Evolutionary conservation across 2,113 vertebrate species (phyloP).

Genomic region (Chiloscyllium plagiosum): DNA sequence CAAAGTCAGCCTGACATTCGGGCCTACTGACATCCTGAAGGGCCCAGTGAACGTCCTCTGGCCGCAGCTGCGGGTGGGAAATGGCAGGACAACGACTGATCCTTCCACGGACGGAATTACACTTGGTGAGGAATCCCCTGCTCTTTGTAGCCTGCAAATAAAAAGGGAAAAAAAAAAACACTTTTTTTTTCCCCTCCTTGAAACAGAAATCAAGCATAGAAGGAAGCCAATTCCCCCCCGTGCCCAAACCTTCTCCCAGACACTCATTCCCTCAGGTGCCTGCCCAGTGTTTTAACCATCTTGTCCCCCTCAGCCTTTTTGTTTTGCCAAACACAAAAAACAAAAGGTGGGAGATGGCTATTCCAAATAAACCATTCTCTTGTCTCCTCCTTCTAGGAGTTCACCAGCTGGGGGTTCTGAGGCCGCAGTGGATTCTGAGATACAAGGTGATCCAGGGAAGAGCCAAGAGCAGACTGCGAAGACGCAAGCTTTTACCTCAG

Average conservation of each 20-base stretch:
- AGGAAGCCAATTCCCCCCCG: not conserved
- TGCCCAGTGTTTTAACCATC: not conserved
- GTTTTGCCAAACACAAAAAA: no score
- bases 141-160: constrained; percentile 74
- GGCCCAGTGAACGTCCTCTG: no score
- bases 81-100: constrained; percentile 16
- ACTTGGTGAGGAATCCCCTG: constrained; percentile 80
- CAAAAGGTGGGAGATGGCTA: not conserved
- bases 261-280: not conserved
- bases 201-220: not conserved
- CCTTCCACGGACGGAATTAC: constrained; percentile 51
- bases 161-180: not conserved
- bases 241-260: not conserved
- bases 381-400: not conserved
- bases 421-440: not conserved
- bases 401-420: not conserved
- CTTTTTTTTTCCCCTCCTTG: not conserved
- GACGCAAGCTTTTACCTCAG: no score
- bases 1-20: not conserved
- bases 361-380: not conserved
- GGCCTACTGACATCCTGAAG: not conserved
- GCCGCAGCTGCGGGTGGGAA: not conserved
- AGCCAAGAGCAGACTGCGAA: not conserved
- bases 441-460: not conserved
- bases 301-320: not conserved